phyloP scores from a whole-genome alignment of 2,113 vertebrate species.

The Platysteira castanea region DNA sequence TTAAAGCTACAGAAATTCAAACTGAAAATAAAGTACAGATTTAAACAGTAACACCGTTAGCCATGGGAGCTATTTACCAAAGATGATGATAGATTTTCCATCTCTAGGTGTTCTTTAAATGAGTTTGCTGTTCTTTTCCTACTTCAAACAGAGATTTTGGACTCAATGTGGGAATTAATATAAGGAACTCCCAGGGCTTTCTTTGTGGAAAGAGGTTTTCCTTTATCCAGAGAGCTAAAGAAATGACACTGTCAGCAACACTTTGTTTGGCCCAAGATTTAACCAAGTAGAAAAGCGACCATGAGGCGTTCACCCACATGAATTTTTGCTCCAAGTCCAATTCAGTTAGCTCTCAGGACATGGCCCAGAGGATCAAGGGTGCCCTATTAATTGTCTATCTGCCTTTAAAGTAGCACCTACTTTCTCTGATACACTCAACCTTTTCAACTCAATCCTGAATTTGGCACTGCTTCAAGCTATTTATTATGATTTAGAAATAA shows the following conservation, averaged over 20 bases:
- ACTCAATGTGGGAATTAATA: neutral
- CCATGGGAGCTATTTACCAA: neutral
- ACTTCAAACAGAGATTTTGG: neutral
- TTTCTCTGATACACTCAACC: neutral
- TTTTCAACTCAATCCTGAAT: neutral
- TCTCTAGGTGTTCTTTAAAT: neutral
- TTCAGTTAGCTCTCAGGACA: neutral
- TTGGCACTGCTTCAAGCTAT: neutral
- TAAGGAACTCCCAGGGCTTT: neutral
- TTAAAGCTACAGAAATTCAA: constrained; percentile 2
- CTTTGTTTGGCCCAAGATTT: neutral
- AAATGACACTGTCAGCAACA: neutral
- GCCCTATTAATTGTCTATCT: neutral
- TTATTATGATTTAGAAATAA: constrained; percentile 32
- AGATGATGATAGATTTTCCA: neutral
- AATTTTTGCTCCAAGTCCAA: neutral
- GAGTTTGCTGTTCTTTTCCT: neutral
- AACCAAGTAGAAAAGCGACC: neutral
- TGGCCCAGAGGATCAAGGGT: neutral
- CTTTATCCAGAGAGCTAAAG: neutral
- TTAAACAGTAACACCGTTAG: neutral
- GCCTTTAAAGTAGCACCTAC: neutral
- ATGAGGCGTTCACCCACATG: neutral
- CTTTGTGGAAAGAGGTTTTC: neutral
- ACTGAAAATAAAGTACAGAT: neutral